These are phyloP conservation scores for Chionodraco myersi DNA, from an alignment of 2,113 vertebrate genomes.

Conservation along the genomic window DNA sequence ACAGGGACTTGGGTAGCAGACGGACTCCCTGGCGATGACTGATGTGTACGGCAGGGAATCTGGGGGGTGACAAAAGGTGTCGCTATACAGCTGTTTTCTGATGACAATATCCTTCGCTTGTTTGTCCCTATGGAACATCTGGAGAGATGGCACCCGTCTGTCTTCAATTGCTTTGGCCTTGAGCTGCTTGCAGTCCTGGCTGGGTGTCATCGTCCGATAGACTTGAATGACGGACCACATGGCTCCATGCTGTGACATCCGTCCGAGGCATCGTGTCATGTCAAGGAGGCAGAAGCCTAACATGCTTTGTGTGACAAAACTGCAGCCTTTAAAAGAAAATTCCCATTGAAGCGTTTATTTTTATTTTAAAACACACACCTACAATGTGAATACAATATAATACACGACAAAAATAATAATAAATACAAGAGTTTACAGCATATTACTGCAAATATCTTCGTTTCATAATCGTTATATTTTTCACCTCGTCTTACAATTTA, in stretches of 20 bases:
- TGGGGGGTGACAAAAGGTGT: constrained; percentile 53
- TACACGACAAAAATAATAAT: too few relatives aligned
- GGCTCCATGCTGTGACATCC: constrained; percentile 5
- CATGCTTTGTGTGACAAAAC: constrained; percentile 21
- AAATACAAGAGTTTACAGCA: too few relatives aligned
- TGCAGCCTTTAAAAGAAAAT: constrained; percentile 23
- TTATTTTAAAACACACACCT: too few relatives aligned
- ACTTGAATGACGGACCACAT: constrained; percentile 9
- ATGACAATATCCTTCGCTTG: constrained; percentile 74
- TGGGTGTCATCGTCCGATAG: constrained; percentile 30
- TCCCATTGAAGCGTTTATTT: constrained; percentile 32
- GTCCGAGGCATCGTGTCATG: not conserved
- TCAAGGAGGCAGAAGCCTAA: constrained; percentile 15
- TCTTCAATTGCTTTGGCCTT: constrained; percentile 43
- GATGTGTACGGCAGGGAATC: constrained; percentile 75
- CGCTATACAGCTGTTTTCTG: constrained; percentile 76
- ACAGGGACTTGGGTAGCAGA: constrained; percentile 56
- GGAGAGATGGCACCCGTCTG: constrained; percentile 68
- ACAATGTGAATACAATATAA: too few relatives aligned
- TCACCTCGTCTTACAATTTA: too few relatives aligned
- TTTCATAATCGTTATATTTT: too few relatives aligned
- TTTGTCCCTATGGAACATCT: constrained; percentile 80
- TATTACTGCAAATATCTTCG: too few relatives aligned
- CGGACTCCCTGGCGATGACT: constrained; percentile 72
- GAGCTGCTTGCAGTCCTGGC: constrained; percentile 11